A percentile compares a stretch with the other conserved stretches of the same genome.
Evolutionary conservation across 23 tunicate genomes (phyloP).

Genomic region (Phallusia fumigata): DNA sequence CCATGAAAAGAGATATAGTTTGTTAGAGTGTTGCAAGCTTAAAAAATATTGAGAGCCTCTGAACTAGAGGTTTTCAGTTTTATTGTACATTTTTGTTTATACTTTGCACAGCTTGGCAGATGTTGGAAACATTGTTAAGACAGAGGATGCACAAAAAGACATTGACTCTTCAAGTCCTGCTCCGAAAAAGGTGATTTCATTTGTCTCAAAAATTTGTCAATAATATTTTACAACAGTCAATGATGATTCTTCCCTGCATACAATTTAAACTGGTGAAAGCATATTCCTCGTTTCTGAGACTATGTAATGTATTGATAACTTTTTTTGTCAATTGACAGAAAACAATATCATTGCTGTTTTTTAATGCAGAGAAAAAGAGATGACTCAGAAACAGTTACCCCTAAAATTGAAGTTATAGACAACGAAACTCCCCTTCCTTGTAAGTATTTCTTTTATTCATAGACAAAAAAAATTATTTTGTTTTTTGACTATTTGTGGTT

Average conservation of each 20-base stretch:
- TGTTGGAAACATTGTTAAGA: conserved; percentile 34
- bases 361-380: conserved; percentile 30
- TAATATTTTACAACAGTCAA: too few relatives aligned
- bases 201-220: neutral
- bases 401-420: conserved; percentile 31
- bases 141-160: conserved; percentile 28
- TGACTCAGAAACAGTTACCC: neutral
- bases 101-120: conserved; percentile 13
- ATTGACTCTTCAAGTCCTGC: conserved; percentile 7
- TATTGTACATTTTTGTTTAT: neutral
- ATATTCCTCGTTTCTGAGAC: conserved; percentile 78
- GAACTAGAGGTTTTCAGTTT: too few relatives aligned
- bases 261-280: neutral
- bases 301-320: neutral
- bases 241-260: conserved; percentile 1
- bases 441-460: too few relatives aligned
- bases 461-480: too few relatives aligned
- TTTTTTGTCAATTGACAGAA: neutral
- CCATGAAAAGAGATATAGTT: too few relatives aligned
- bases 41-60: too few relatives aligned
- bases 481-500: too few relatives aligned
- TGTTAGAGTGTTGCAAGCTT: too few relatives aligned
- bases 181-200: conserved; percentile 1
- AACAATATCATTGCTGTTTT: neutral
- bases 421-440: neutral